These are phyloP conservation scores for Pelobates cultripes DNA, from an alignment of 2,797 vertebrate genomes.

Conservation along the genomic window DNA sequence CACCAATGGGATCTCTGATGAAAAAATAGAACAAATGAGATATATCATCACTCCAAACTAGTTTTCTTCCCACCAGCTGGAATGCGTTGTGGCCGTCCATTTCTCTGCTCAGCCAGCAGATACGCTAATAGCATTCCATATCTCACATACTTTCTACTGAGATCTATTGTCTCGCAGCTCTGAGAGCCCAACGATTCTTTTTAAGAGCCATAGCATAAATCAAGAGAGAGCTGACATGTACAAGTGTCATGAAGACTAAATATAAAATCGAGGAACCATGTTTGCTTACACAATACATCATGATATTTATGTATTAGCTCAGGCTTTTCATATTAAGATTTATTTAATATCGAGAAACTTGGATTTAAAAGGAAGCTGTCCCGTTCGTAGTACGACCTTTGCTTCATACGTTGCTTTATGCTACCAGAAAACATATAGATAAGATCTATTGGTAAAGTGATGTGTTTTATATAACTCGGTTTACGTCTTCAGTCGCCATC, in stretches of 20 bases:
- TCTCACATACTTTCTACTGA: neutral
- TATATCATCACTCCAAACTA: neutral
- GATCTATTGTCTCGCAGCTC: neutral
- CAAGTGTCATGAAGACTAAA: neutral
- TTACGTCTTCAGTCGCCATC: no score
- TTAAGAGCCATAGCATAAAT: neutral
- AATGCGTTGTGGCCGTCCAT: neutral
- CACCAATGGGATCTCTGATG: constrained; percentile 5
- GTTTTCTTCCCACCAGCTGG: neutral
- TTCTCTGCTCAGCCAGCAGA: neutral
- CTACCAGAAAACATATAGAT: no score
- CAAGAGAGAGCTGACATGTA: neutral
- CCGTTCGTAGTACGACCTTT: no score
- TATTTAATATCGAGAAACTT: no score
- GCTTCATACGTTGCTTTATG: no score
- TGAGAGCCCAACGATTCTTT: neutral
- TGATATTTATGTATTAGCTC: no score
- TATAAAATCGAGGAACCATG: no score
- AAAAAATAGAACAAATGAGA: constrained; percentile 32
- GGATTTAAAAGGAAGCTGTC: no score
- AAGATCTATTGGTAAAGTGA: no score
- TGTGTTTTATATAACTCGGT: no score
- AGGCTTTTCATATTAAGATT: no score
- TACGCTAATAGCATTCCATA: neutral
- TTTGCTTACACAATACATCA: no score